Evolutionary conservation across 2,113 vertebrate species (phyloP), one percentile per base, ranked within the genome.

Genomic region (Psilopsiagon aymara): DNA sequence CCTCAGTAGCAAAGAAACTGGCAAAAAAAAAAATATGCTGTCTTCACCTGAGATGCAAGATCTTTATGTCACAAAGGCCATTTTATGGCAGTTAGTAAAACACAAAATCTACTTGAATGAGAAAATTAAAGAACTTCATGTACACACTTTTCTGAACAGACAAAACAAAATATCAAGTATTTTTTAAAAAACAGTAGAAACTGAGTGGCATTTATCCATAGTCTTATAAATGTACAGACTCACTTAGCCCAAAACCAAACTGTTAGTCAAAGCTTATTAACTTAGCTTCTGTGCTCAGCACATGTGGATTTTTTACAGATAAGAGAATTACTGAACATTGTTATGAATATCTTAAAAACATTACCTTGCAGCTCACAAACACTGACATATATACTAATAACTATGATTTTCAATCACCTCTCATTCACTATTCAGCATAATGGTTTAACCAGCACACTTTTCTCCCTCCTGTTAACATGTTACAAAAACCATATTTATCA

Each of bases 31-130:
- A 8, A 44, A 44, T 43, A 44, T 43, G 2, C 6, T 17, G 12
- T 27, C 33, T 93, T 57, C 39, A 76, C 0, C 0, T 3, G 11
- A 90, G 21, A 64, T 8, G 0, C 0, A 60, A 59, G 16, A 55
- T 7, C 57, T 13, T 52, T 41, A 68, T 17, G 43, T 33, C 66
- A 78, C 39, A 53, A 84, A 86, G 16, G n/a, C 4, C 16, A 37
- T 25, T 91, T 78, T 41, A 57, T 1, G 1, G 20, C 7, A 19
- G 68, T n/a, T 46, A 59, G 37, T 35, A 59, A 68, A 77, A 53
- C 13, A 82, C 19, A n/a, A 86, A 35, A 71, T 19, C 25, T 60
- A 51, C 25, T 37, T 64, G 23, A 52, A 1, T 21, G 10, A 69
- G 14, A 80, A 64, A 49, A 78, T 9, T 47, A 43, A 35, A 33